Conservation (phyloP, 2,888 invertebrate genomes). For the Mythimna albipuncta region DNA sequence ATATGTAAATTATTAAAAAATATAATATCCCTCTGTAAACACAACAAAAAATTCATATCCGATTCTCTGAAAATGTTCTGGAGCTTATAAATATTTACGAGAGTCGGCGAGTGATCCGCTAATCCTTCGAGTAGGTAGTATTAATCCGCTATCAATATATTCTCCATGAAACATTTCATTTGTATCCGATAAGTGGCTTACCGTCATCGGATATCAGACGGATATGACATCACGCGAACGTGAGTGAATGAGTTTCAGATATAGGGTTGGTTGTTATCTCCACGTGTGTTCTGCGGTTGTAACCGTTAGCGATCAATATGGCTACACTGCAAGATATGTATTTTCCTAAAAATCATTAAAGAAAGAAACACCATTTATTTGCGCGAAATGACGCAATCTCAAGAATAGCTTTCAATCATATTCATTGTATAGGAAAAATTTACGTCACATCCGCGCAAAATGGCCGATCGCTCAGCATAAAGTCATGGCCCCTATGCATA, state of each 20-base stretch:
- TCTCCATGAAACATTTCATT: conserved; percentile 60
- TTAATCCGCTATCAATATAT: conserved; percentile 61
- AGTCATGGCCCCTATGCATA: too few species aligned
- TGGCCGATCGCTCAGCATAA: too few species aligned
- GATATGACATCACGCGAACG: conserved; percentile 58
- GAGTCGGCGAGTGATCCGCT: conserved; percentile 48
- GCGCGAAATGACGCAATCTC: too few species aligned
- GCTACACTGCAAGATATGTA: conserved; percentile 1
- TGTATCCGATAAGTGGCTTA: conserved; percentile 63
- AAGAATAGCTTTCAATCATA: too few species aligned
- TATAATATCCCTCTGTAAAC: conserved; percentile 27
- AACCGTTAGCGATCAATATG: not conserved
- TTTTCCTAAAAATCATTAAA: not conserved
- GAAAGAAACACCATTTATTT: too few species aligned
- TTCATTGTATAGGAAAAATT: too few species aligned
- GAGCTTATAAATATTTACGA: conserved; percentile 62
- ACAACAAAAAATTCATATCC: conserved; percentile 42
- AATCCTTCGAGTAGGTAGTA: conserved; percentile 57
- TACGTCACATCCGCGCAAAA: too few species aligned
- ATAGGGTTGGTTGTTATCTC: conserved; percentile 9
- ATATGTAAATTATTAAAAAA: conserved; percentile 28
- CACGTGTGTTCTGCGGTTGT: not conserved
- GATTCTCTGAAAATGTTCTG: conserved; percentile 33
- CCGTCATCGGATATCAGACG: conserved; percentile 54
- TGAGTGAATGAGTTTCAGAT: conserved; percentile 38